Percentiles rank a stretch among this genome's conserved stretches.
Conservation (phyloP, 2,888 invertebrate species). For the Tholera decimalis region DNA sequence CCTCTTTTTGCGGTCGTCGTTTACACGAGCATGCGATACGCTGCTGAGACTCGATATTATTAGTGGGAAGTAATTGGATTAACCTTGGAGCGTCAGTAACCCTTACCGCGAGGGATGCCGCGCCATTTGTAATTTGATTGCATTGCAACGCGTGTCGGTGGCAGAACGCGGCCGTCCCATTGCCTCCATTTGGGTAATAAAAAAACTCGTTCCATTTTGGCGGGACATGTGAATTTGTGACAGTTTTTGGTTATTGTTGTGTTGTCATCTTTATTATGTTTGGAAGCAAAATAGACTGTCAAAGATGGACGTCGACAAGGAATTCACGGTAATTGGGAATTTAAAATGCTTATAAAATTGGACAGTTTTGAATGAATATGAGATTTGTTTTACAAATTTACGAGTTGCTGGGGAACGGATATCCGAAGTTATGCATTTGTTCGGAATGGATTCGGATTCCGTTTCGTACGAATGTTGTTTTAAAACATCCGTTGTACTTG, state of each 20-base stretch:
- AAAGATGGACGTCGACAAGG: slow-evolving; percentile 89
- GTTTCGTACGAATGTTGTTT: slow-evolving; percentile 27
- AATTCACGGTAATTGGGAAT: slow-evolving; percentile 70
- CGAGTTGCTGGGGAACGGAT: slow-evolving; percentile 25
- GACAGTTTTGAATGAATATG: not conserved
- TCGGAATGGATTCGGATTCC: slow-evolving; percentile 20
- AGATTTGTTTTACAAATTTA: slow-evolving; percentile 6
- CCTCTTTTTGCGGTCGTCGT: slow-evolving; percentile 46
- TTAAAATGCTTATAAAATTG: slow-evolving; percentile 8
- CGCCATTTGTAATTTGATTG: slow-evolving; percentile 78
- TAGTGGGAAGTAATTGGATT: slow-evolving; percentile 86
- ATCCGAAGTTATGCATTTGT: slow-evolving; percentile 38
- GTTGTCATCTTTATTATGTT: slow-evolving; percentile 84
- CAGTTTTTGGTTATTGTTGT: slow-evolving; percentile 29
- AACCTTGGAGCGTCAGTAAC: slow-evolving; percentile 88
- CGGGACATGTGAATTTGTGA: slow-evolving; percentile 53
- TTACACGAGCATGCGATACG: slow-evolving; percentile 63
- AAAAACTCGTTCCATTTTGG: slow-evolving; percentile 47
- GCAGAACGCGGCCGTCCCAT: slow-evolving; percentile 56
- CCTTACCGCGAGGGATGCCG: slow-evolving; percentile 80
- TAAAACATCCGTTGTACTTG: slow-evolving; percentile 27
- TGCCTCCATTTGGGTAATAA: slow-evolving; percentile 32
- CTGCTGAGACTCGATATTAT: slow-evolving; percentile 75
- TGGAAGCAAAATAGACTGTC: slow-evolving; percentile 91
- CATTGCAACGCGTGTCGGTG: slow-evolving; percentile 76